These are phyloP conservation scores for Adelognathus sp. DNA, from an alignment of 2,888 invertebrate species.

Conservation along the genomic window DNA sequence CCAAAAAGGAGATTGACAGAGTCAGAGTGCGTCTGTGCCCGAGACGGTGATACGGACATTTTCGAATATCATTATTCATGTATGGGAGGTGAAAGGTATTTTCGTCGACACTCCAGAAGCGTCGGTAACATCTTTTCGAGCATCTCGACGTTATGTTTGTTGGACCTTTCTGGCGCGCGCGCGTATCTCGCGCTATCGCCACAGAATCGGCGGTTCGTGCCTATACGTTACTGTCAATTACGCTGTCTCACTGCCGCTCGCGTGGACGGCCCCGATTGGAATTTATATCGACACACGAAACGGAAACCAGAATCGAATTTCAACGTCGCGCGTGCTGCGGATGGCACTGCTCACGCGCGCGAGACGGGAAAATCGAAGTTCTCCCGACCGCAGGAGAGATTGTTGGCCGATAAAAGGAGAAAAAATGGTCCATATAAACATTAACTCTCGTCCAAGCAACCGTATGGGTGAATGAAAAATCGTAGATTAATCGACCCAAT, in stretches of 20 bases:
- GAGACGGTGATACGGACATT: not conserved
- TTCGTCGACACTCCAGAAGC: slow-evolving; percentile 19
- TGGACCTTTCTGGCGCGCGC: too few relatives aligned
- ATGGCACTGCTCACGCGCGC: slow-evolving; percentile 5
- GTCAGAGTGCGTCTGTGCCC: not conserved
- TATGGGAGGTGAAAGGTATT: slow-evolving; percentile 25
- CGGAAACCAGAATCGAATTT: slow-evolving; percentile 69
- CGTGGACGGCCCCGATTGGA: slow-evolving; percentile 50
- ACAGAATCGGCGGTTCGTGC: slow-evolving; percentile 33
- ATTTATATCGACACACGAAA: slow-evolving; percentile 62
- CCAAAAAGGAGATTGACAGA: not conserved
- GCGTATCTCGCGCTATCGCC: slow-evolving; percentile 12
- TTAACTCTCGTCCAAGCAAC: too few relatives aligned
- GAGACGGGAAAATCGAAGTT: slow-evolving; percentile 46
- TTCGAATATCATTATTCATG: slow-evolving; percentile 11
- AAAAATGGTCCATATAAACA: too few relatives aligned
- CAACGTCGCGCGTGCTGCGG: slow-evolving; percentile 62
- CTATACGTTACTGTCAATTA: slow-evolving; percentile 62
- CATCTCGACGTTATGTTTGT: not conserved
- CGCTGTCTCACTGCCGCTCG: slow-evolving; percentile 40
- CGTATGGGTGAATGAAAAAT: too few relatives aligned
- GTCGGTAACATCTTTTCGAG: not conserved
- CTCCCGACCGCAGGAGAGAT: slow-evolving; percentile 9
- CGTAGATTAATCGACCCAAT: too few relatives aligned
- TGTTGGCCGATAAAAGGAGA: too few relatives aligned